phyloP scores from a whole-genome alignment of 2,888 invertebrate species.

The Ceramica pisi region DNA sequence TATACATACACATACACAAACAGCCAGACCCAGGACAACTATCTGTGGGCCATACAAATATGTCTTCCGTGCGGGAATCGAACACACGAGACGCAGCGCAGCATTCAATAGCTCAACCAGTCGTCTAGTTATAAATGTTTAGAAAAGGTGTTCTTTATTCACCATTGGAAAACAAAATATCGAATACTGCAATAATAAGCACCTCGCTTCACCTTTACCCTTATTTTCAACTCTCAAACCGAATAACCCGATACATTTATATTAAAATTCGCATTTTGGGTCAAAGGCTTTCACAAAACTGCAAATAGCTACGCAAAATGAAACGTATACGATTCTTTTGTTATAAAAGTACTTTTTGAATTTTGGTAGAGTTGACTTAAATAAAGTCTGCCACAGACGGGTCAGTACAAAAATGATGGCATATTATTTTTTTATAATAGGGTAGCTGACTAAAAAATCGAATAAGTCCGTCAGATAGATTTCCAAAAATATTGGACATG shows the following conservation, averaged over 20 bases:
- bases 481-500: no score
- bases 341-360: conserved; percentile 49
- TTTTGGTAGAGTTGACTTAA: conserved; percentile 28
- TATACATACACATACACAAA: no score
- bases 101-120: no score
- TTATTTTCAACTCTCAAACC: conserved; percentile 57
- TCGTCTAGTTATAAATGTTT: no score
- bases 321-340: conserved; percentile 57
- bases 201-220: conserved; percentile 51
- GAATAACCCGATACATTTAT: conserved; percentile 72
- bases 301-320: conserved; percentile 57
- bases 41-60: no score
- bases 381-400: background rate
- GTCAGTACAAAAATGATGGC: background rate
- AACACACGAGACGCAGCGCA: no score
- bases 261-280: conserved; percentile 71
- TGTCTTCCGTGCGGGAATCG: no score
- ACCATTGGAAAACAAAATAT: conserved; percentile 13
- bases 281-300: conserved; percentile 64
- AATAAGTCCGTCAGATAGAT: no score
- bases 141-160: no score
- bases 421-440: no score
- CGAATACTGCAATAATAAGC: conserved; percentile 32
- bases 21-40: no score
- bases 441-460: no score